A percentile compares a stretch with the other conserved stretches of the same genome.
Conservation (phyloP, 2,888 invertebrate genomes). For the Catonia carolina region DNA sequence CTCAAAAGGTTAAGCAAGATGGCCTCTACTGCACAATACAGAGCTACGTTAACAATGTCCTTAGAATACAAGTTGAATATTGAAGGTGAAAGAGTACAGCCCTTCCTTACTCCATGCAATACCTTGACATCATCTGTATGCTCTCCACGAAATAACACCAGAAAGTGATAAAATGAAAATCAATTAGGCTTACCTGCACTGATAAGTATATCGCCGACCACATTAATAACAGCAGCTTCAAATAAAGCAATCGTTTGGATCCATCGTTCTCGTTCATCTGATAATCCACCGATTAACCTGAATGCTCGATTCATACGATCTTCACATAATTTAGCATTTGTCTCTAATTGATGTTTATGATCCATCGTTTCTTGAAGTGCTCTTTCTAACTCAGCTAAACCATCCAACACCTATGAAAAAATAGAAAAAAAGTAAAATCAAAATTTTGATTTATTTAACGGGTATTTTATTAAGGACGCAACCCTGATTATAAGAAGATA, state of each 20-base stretch:
- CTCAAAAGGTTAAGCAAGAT: too few species aligned
- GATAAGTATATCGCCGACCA: conserved; percentile 65
- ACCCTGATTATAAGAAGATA: neutral
- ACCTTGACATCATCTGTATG: too few species aligned
- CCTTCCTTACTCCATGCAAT: too few species aligned
- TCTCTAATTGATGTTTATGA: conserved; percentile 62
- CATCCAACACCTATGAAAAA: conserved; percentile 21
- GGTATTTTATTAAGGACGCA: too few species aligned
- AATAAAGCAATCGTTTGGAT: conserved; percentile 57
- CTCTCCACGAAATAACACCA: too few species aligned
- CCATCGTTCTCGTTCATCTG: conserved; percentile 67
- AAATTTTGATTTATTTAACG: too few species aligned
- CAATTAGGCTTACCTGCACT: conserved; percentile 46
- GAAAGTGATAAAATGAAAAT: conserved; percentile 1
- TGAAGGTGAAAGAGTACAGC: too few species aligned
- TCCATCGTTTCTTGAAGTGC: conserved; percentile 66
- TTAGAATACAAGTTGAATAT: too few species aligned
- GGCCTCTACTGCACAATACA: too few species aligned
- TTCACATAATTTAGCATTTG: conserved; percentile 66
- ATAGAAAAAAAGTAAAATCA: conserved; percentile 7
- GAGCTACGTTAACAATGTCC: too few species aligned
- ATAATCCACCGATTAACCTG: conserved; percentile 58
- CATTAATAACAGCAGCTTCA: conserved; percentile 49
- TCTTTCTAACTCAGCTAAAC: conserved; percentile 49
- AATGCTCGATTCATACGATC: conserved; percentile 73